phyloP scores from a whole-genome alignment of 2,888 invertebrate species.

The Netelia fuscicornis region DNA sequence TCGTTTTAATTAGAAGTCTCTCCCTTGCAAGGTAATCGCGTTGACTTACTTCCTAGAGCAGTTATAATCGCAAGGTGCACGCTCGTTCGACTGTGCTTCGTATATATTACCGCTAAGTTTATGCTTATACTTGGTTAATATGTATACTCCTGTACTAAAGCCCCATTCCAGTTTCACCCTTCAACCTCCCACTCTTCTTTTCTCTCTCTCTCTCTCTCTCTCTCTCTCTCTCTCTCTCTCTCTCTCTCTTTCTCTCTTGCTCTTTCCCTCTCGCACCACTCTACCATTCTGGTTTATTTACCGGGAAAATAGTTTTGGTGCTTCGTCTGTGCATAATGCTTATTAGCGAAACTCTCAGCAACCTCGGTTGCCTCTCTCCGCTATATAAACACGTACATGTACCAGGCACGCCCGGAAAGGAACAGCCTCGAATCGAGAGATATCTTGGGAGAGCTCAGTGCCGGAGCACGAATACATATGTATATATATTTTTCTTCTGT shows the following conservation, averaged over 20 bases:
- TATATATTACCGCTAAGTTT: slow-evolving; percentile 35
- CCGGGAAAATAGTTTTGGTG: slow-evolving; percentile 48
- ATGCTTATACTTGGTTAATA: slow-evolving; percentile 38
- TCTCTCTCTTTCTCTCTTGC: too few species aligned
- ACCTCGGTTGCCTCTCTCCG: background rate
- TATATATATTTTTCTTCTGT: background rate
- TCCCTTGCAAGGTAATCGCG: slow-evolving; percentile 29
- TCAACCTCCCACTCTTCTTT: background rate
- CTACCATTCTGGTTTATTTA: slow-evolving; percentile 6
- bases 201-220: background rate
- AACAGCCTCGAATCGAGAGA: slow-evolving; percentile 23
- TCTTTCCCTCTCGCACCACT: background rate
- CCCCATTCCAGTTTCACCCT: background rate
- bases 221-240: background rate
- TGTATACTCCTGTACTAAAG: slow-evolving; percentile 23
- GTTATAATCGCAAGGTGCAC: slow-evolving; percentile 52
- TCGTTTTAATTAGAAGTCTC: slow-evolving; percentile 57
- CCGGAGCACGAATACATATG: background rate
- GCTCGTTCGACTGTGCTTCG: slow-evolving; percentile 48
- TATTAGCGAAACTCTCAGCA: slow-evolving; percentile 56
- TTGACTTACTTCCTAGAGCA: slow-evolving; percentile 29
- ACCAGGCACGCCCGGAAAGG: slow-evolving; percentile 4
- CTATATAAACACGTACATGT: background rate
- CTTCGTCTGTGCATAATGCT: slow-evolving; percentile 56
- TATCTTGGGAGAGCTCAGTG: slow-evolving; percentile 31